These are phyloP conservation scores for human DNA, from an alignment of 2,113 vertebrate genomes.

Conservation along the genomic window DNA sequence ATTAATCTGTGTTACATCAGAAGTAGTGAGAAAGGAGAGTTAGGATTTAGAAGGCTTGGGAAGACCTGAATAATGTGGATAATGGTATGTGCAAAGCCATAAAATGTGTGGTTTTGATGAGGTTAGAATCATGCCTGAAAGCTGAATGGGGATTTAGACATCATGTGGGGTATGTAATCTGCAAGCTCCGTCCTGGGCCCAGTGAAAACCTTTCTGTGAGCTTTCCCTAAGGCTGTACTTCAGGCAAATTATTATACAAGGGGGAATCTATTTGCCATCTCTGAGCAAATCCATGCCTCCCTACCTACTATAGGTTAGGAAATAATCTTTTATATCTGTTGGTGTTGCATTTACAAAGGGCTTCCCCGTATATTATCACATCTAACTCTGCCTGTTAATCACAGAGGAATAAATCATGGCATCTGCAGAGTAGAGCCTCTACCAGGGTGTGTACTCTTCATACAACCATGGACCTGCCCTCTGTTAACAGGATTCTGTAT, in stretches of 20 bases:
- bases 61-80: neutral
- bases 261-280: neutral
- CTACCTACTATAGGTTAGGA: neutral
- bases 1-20: constrained; percentile 12
- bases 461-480: neutral
- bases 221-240: neutral
- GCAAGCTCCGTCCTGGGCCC: neutral
- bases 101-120: neutral
- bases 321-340: neutral
- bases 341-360: neutral
- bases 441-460: neutral
- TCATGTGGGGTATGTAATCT: neutral
- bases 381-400: neutral
- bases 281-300: neutral
- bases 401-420: neutral
- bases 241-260: neutral
- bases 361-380: neutral
- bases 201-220: neutral
- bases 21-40: neutral
- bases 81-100: neutral
- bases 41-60: neutral
- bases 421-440: neutral
- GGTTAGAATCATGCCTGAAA: neutral
- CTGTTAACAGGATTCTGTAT: neutral
- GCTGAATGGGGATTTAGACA: neutral